Percentiles rank a stretch among this genome's conserved stretches.
phyloP scores from a whole-genome alignment of 1,140 invertebrate genomes.

The Drosophila athabasca region DNA sequence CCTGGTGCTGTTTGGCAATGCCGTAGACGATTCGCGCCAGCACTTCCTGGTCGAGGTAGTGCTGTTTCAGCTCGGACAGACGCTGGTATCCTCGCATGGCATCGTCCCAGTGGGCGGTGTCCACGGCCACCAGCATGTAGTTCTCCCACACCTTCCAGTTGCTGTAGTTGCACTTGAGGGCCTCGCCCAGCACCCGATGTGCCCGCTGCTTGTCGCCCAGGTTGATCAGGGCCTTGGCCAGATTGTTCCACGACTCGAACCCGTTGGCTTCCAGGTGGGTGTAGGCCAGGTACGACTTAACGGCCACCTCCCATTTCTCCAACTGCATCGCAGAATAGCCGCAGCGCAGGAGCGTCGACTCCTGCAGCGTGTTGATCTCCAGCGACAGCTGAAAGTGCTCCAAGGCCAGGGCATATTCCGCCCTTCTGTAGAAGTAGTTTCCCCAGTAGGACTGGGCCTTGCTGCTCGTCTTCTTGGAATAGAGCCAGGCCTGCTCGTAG shows the following conservation, averaged over 20 bases:
- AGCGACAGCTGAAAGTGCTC: constrained; percentile 91
- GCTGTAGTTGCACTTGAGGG: constrained; percentile 96
- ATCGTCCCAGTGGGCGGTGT: constrained; percentile 90
- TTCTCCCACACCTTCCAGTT: constrained; percentile 99
- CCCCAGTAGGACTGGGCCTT: constrained; percentile 93
- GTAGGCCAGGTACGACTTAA: constrained; percentile 93
- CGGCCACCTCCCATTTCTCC: constrained; percentile 93
- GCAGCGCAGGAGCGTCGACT: constrained; percentile 92
- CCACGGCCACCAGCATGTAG: constrained; percentile 91
- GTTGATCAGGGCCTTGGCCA: constrained; percentile 96
- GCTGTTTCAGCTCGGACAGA: constrained; percentile 92
- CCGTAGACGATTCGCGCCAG: constrained; percentile 90
- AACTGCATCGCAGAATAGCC: constrained; percentile 92
- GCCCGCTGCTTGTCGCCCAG: constrained; percentile 93
- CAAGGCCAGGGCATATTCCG: constrained; percentile 90
- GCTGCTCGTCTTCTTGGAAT: constrained; percentile 92
- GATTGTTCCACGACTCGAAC: constrained; percentile 99
- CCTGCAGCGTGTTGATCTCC: constrained; percentile 93
- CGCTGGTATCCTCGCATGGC: constrained; percentile 93
- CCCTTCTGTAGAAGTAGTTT: constrained; percentile 89
- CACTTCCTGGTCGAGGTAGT: constrained; percentile 91
- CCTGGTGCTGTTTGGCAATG: constrained; percentile 87
- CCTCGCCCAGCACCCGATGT: constrained; percentile 92
- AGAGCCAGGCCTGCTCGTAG: constrained; percentile 95
- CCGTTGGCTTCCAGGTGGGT: constrained; percentile 94